Conservation (phyloP, 2,797 vertebrate species). For the Bradypodion ventrale region DNA sequence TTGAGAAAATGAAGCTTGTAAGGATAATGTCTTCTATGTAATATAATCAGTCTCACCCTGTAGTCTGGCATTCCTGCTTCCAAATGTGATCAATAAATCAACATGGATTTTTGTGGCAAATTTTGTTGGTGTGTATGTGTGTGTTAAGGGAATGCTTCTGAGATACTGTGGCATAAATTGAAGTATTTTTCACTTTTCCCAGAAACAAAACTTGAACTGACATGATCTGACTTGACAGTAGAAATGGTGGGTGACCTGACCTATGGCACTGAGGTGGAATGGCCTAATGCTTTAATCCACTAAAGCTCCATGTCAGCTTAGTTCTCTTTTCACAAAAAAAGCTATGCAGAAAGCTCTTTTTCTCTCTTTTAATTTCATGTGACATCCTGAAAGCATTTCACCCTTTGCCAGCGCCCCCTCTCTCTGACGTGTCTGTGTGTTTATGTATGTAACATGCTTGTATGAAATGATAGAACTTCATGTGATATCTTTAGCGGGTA, state of each 20-base stretch:
- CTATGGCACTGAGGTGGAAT: slow-evolving; percentile 27
- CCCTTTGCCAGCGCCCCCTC: not conserved
- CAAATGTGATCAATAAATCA: slow-evolving; percentile 34
- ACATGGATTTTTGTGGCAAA: slow-evolving; percentile 35
- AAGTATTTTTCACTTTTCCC: slow-evolving; percentile 42
- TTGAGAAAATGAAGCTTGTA: slow-evolving; percentile 29
- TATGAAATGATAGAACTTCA: not conserved
- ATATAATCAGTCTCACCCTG: slow-evolving; percentile 14
- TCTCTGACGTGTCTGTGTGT: slow-evolving; percentile 17
- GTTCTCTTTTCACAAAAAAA: slow-evolving; percentile 29
- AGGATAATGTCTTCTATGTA: slow-evolving; percentile 36
- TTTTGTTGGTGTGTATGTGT: slow-evolving; percentile 19
- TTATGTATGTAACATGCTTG: not conserved
- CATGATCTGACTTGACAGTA: slow-evolving; percentile 51
- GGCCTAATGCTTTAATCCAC: slow-evolving; percentile 42
- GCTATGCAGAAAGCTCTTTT: not conserved
- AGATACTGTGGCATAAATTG: slow-evolving; percentile 42
- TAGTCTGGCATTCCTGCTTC: slow-evolving; percentile 12
- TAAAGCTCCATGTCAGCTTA: slow-evolving; percentile 17
- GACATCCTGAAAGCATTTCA: slow-evolving; percentile 12
- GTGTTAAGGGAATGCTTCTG: slow-evolving; percentile 5
- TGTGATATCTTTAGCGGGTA: not conserved
- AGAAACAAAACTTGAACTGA: slow-evolving; percentile 43
- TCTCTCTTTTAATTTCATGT: slow-evolving; percentile 10
- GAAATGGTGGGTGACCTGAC: slow-evolving; percentile 42